Conservation (phyloP, 2,113 vertebrate genomes). For the Talpa occidentalis region DNA sequence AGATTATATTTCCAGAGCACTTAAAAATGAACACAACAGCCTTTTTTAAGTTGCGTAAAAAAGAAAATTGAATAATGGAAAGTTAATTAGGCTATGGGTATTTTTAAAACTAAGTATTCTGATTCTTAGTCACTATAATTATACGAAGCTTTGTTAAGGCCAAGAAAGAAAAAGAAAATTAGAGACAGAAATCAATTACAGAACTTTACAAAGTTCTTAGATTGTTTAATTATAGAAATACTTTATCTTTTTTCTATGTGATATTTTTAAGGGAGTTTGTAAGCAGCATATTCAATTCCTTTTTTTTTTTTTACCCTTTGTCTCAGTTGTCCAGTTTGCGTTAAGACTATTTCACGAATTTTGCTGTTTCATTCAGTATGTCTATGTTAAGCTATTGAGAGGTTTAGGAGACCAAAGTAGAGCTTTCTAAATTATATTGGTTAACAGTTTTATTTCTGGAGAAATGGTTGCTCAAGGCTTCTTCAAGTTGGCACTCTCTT, state of each 20-base stretch:
- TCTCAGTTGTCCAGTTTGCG: not conserved
- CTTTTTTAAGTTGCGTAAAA: constrained; percentile 47
- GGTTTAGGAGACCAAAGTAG: not conserved
- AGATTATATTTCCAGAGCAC: constrained; percentile 52
- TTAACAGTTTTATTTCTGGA: constrained; percentile 35
- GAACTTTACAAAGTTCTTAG: constrained; percentile 21
- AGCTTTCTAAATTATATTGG: constrained; percentile 2
- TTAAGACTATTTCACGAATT: not conserved
- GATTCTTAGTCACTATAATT: constrained; percentile 68
- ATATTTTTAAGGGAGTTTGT: constrained; percentile 35
- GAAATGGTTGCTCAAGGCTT: not conserved
- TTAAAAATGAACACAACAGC: constrained; percentile 68
- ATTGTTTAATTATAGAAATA: constrained; percentile 26
- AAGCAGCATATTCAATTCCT: constrained; percentile 2
- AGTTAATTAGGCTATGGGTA: constrained; percentile 68
- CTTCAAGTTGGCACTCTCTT: not conserved
- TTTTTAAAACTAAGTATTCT: constrained; percentile 71
- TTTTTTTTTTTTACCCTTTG: not conserved
- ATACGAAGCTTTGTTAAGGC: constrained; percentile 46
- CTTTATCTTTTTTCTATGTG: not conserved
- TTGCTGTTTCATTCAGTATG: constrained; percentile 23
- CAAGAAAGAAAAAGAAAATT: not conserved
- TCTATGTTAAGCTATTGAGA: constrained; percentile 32
- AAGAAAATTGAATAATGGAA: constrained; percentile 76
- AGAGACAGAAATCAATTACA: constrained; percentile 41